A percentile compares a stretch with the other conserved stretches of the same genome.
Conservation (phyloP, 2,113 vertebrate species). For the Antidorcas marsupialis region DNA sequence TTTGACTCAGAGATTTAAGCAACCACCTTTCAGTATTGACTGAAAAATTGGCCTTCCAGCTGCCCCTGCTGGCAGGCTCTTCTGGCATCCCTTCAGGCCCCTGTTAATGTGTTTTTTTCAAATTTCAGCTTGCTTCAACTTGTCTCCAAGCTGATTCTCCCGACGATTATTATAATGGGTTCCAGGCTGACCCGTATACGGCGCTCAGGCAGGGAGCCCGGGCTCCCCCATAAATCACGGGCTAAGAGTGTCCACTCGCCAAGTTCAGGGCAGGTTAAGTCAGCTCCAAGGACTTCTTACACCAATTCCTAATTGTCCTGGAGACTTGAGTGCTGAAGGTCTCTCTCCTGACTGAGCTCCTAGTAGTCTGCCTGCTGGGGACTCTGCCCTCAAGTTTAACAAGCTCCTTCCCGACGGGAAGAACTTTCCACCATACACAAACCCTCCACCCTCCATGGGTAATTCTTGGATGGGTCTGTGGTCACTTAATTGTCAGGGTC, state of each 20-base stretch:
- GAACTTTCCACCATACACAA: neutral
- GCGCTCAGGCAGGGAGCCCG: neutral
- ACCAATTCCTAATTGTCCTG: neutral
- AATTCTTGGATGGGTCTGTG: neutral
- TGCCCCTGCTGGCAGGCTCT: conserved; percentile 51
- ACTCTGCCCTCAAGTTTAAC: neutral
- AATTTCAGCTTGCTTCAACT: conserved; percentile 41
- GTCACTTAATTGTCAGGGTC: neutral
- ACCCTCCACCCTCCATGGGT: neutral
- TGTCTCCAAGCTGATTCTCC: conserved; percentile 25
- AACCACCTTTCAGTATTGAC: conserved; percentile 50
- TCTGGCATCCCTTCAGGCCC: conserved; percentile 34
- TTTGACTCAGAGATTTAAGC: conserved; percentile 52
- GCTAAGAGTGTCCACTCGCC: neutral
- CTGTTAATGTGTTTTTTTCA: conserved; percentile 45
- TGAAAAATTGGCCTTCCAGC: conserved; percentile 46
- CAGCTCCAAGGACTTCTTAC: neutral
- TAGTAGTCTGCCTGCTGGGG: neutral
- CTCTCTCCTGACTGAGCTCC: neutral
- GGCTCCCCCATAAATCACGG: neutral
- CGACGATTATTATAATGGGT: neutral
- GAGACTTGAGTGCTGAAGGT: neutral
- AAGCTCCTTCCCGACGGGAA: neutral
- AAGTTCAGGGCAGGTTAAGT: neutral
- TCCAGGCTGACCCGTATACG: conserved; percentile 15